phyloP scores from a whole-genome alignment of 2,797 vertebrate species.

The Eulemur coronatus region DNA sequence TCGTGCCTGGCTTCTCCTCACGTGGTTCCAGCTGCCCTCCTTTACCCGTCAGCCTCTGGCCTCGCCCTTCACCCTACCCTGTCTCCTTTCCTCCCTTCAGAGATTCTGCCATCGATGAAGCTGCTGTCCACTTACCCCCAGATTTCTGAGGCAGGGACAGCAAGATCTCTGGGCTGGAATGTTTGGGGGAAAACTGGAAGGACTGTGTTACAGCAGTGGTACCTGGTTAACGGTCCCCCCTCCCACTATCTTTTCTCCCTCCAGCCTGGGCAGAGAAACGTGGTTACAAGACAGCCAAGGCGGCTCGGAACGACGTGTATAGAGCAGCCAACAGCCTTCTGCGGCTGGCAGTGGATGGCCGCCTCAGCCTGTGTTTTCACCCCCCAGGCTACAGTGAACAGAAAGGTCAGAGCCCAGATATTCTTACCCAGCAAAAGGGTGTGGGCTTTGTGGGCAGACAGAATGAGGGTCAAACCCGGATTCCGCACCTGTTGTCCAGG shows the following conservation, averaged over 20 bases:
- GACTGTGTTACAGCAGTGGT: background rate
- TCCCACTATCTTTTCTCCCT: background rate
- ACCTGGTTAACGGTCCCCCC: background rate
- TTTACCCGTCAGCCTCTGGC: background rate
- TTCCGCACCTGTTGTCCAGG: background rate
- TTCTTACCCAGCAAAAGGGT: background rate
- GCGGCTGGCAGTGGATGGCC: slow-evolving; percentile 91
- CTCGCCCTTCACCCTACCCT: background rate
- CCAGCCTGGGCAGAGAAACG: slow-evolving; percentile 95
- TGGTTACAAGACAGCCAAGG: slow-evolving; percentile 94
- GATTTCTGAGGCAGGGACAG: background rate
- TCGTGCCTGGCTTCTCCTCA: background rate
- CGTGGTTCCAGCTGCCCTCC: background rate
- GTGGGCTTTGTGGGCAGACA: background rate
- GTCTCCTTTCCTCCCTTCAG: background rate
- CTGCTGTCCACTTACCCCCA: background rate
- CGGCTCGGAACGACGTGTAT: slow-evolving; percentile 93
- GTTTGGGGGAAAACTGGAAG: background rate
- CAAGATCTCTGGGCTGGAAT: background rate
- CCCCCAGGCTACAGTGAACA: slow-evolving; percentile 89
- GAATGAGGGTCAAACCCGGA: background rate
- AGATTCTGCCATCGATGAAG: background rate
- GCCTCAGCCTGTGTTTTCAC: slow-evolving; percentile 91
- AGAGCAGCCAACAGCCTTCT: slow-evolving; percentile 94
- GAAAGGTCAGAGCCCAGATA: slow-evolving; percentile 86